Base-by-base conservation (phyloP, 2,797 vertebrate genomes). In the Dromococcyx pavoninus region DNA sequence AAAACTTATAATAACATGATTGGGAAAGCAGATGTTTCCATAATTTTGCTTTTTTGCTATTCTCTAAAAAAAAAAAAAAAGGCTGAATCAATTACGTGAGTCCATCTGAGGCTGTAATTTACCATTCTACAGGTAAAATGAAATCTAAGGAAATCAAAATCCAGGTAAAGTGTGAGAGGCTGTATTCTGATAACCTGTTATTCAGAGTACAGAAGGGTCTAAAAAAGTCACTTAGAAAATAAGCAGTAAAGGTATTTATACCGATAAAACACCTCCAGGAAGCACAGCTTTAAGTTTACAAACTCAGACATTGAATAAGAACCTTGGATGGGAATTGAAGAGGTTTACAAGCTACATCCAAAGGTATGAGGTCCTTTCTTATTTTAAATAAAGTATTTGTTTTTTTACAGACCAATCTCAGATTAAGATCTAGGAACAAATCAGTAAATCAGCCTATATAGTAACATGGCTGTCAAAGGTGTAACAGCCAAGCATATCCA, bases 31-130 rank as follows among this genome's bases (percentile, higher is more conserved):
- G 7, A 39, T 5, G 5, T 51, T 83, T 74, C 32, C 16, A 13
- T 21, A 80, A 27, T 6, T 25, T 50, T 21, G 1, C 0, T 44
- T 70, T 80, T 83, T 62, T 37, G 1, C 7, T 56, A 0, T 21
- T 71, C 7, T 50, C 7, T 3, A 48, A 39, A 62, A 12, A 57
- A 24, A 24, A 48, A 25, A 25, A 51, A 51, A n/a, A 48, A 23
- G n/a, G n/a, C n/a, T n/a, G n/a, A n/a, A n/a, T n/a, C n/a, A n/a
- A 61, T 50, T 11, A 48, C 12, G 11, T 14, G 22, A 57, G 11
- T 35, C 30, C 16, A 24, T 25, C 18, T 25, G 33, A 46, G 22
- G 6, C 4, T 79, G 10, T 56, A 41, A 58, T 48, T 66, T 64
- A 43, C 7, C 11, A 15, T 50, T 46, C 32, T 22, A 6, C 10